These are phyloP conservation scores for Trichosurus vulpecula DNA, from an alignment of 2,797 vertebrate species.

Conservation along the genomic window DNA sequence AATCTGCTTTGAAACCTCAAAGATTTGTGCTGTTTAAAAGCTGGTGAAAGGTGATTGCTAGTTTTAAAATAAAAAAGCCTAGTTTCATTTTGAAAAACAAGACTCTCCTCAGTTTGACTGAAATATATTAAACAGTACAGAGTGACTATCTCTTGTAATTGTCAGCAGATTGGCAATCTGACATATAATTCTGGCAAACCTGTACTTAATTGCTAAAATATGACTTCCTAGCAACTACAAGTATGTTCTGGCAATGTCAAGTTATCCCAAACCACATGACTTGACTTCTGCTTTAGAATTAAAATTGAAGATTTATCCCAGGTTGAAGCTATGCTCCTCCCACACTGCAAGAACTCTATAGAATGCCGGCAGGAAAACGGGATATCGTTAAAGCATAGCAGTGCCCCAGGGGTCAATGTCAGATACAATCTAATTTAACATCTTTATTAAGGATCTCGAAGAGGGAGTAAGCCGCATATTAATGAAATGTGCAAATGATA, in stretches of 20 bases:
- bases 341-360: constrained; percentile 28
- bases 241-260: constrained; percentile 72
- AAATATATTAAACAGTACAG: constrained; percentile 70
- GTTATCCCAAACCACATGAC: constrained; percentile 70
- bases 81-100: constrained; percentile 73
- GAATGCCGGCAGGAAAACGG: constrained; percentile 57
- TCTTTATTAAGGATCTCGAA: constrained; percentile 81
- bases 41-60: constrained; percentile 75
- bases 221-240: constrained; percentile 75
- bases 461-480: constrained; percentile 80
- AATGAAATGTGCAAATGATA: constrained; percentile 82
- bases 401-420: constrained; percentile 80
- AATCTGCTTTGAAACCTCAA: constrained; percentile 61
- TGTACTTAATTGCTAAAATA: constrained; percentile 83
- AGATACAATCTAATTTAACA: constrained; percentile 82
- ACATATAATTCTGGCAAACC: constrained; percentile 73
- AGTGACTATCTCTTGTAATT: constrained; percentile 71
- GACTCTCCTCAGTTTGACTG: constrained; percentile 58
- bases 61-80: constrained; percentile 66
- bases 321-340: constrained; percentile 43
- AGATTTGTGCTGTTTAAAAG: constrained; percentile 71
- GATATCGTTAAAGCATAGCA: constrained; percentile 46
- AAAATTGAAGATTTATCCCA: constrained; percentile 76
- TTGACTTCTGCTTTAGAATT: constrained; percentile 76
- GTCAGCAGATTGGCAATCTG: constrained; percentile 76